phyloP scores from a whole-genome alignment of 2,888 invertebrate genomes.

The Xestia c-nigrum region DNA sequence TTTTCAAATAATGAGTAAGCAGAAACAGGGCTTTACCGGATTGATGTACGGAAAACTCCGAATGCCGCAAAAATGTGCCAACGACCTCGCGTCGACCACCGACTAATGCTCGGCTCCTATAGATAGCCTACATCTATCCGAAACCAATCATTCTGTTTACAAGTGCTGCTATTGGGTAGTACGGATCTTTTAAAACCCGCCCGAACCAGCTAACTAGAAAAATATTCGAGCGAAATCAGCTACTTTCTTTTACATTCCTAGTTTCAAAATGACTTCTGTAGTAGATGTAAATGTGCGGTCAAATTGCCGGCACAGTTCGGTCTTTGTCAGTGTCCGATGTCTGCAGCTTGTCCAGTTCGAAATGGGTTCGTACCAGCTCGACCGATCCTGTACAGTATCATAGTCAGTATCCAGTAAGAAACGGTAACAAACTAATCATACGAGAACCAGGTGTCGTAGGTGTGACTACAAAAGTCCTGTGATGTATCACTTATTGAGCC shows the following conservation, averaged over 20 bases:
- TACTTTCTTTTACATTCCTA: background rate
- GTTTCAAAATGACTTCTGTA: background rate
- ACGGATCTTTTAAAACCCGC: constrained; percentile 36
- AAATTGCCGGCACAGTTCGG: background rate
- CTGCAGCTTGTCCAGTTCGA: background rate
- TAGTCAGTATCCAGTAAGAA: background rate
- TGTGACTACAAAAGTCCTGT: background rate
- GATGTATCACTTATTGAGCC: background rate
- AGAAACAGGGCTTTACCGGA: constrained; percentile 37
- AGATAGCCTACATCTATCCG: constrained; percentile 48
- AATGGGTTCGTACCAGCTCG: background rate
- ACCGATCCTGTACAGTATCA: background rate
- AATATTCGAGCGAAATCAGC: constrained; percentile 1
- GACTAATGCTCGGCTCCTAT: constrained; percentile 45
- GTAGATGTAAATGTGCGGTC: background rate
- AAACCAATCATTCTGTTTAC: constrained; percentile 55
- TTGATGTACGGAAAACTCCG: constrained; percentile 49
- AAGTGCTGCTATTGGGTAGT: constrained; percentile 29
- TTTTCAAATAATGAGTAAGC: constrained; percentile 30
- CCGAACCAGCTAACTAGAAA: constrained; percentile 15
- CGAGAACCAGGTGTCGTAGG: no score
- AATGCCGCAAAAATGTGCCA: constrained; percentile 51
- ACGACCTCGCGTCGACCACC: constrained; percentile 48
- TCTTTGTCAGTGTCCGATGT: background rate
- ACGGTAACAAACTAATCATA: background rate